Evolutionary conservation across 1,140 invertebrate genomes (phyloP), one percentile per base, ranked within the genome.

Genomic region (Drosophila athabasca): DNA sequence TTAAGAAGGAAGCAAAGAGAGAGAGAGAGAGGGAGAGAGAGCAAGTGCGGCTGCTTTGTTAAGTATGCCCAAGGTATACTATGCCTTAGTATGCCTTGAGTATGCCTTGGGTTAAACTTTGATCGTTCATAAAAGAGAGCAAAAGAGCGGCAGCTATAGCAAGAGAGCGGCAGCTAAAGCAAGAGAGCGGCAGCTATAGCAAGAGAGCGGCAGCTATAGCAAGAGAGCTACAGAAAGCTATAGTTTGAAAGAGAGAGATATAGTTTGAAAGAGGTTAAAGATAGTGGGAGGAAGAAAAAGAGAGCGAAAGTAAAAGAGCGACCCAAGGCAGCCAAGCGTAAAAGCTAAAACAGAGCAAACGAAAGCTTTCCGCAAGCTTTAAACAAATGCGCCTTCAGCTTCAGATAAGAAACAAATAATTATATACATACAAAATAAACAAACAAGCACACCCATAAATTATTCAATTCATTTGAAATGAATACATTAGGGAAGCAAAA

Each of bases 41-140:
- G n/a, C n/a, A n/a, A n/a, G n/a, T n/a, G n/a, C n/a, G n/a, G n/a
- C n/a, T n/a, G n/a, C n/a, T n/a, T n/a, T n/a, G n/a, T n/a, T n/a
- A n/a, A n/a, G n/a, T n/a, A n/a, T n/a, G n/a, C n/a, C n/a, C n/a
- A n/a, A n/a, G n/a, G n/a, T n/a, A n/a, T n/a, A n/a, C n/a, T n/a
- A n/a, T n/a, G n/a, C n/a, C n/a, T n/a, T n/a, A n/a, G n/a, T n/a
- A n/a, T n/a, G n/a, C n/a, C n/a, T n/a, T n/a, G n/a, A n/a, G n/a
- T n/a, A n/a, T n/a, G n/a, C n/a, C n/a, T n/a, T n/a, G 31, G 31
- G 29, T 41, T 35, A 19, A 53, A 11, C 13, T 53, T 57, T 74
- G 71, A 75, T 75, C 70, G 41, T 39, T 61, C 66, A 84, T 76
- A 76, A 61, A 39, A 64, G 50, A 54, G 19, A 8, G 41, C 41